Evolutionary conservation across 30 jellyfish, hydroid and myxozoan species (phyloP).

Genomic region (Sanderia malayensis): DNA sequence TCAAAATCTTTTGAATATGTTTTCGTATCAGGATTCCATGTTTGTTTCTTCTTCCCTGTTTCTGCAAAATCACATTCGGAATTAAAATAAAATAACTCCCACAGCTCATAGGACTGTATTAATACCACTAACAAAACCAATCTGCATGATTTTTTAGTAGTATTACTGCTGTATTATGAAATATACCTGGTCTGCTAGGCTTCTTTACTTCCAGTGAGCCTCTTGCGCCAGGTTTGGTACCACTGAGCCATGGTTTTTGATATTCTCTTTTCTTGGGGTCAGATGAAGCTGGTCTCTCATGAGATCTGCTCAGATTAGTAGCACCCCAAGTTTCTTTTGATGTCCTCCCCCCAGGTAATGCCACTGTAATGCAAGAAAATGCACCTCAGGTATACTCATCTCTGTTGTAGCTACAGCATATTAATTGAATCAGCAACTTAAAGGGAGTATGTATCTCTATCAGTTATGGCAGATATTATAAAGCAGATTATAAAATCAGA

Average conservation of each 20-base stretch:
- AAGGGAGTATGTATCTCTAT: too few species aligned
- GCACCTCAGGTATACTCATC: too few species aligned
- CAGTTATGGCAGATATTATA: too few species aligned
- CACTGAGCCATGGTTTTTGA: constrained; percentile 53
- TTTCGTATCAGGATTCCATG: constrained; percentile 61
- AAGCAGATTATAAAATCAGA: too few species aligned
- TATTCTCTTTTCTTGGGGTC: constrained; percentile 55
- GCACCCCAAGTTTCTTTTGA: constrained; percentile 28
- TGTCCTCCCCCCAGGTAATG: constrained; percentile 59
- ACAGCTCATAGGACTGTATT: too few species aligned
- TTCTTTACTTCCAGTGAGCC: not conserved
- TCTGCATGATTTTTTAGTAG: too few species aligned
- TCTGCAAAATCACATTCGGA: constrained; percentile 16
- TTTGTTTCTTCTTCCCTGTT: constrained; percentile 25
- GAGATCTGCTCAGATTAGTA: constrained; percentile 30
- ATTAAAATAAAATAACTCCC: too few species aligned
- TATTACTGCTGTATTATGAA: too few species aligned
- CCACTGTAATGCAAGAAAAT: constrained; percentile 6
- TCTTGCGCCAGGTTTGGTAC: constrained; percentile 23
- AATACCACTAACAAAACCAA: too few species aligned
- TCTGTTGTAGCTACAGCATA: too few species aligned
- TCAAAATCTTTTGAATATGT: constrained; percentile 51
- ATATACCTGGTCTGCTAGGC: constrained; percentile 30
- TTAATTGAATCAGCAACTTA: too few species aligned
- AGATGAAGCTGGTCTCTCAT: constrained; percentile 42